These are phyloP conservation scores for Acanthis flammea DNA, from an alignment of 2,797 vertebrate species.

Conservation along the genomic window DNA sequence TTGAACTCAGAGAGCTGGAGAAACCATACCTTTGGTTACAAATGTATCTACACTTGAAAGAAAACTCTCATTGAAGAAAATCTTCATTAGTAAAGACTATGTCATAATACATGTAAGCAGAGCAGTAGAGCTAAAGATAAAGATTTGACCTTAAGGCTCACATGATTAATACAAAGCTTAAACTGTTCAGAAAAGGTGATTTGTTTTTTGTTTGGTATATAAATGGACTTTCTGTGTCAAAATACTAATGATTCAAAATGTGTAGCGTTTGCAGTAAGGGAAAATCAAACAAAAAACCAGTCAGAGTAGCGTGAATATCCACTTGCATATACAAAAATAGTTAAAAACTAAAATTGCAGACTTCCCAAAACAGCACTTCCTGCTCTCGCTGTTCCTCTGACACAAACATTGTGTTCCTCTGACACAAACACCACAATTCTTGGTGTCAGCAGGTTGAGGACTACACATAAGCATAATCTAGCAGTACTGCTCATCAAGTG, in stretches of 20 bases:
- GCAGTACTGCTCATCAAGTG: neutral
- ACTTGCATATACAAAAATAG: neutral
- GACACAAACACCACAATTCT: neutral
- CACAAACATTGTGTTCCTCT: neutral
- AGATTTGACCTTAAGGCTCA: neutral
- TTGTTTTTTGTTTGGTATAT: neutral
- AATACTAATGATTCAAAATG: neutral
- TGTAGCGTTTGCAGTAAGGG: neutral
- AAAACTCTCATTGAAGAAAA: neutral
- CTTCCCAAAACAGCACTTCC: neutral
- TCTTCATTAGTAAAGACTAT: neutral
- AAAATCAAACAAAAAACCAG: neutral
- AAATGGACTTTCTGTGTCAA: neutral
- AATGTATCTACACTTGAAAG: neutral
- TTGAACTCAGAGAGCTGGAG: neutral
- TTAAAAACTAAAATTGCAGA: neutral
- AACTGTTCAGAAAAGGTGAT: neutral
- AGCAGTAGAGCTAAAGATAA: neutral
- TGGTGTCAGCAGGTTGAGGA: neutral
- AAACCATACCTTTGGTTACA: neutral
- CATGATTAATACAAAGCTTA: neutral
- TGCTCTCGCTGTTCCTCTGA: neutral
- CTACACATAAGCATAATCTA: neutral
- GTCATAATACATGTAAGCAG: accelerated
- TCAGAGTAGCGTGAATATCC: neutral